Percentiles rank a stretch among this genome's conserved stretches.
Conservation (phyloP, 2,888 invertebrate species). For the Drosophila sordidula region DNA sequence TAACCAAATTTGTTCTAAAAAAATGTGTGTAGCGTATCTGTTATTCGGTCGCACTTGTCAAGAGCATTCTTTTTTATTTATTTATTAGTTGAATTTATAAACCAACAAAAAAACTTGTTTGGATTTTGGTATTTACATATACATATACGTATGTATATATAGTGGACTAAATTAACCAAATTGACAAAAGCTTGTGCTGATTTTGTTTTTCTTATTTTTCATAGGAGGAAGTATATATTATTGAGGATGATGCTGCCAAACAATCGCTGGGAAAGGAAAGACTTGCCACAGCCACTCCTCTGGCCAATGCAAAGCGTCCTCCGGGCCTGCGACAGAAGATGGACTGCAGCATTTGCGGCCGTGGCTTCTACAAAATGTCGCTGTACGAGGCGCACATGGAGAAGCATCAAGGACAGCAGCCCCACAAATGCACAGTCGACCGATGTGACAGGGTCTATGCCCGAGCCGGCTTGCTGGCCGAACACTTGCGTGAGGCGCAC, state of each 20-base stretch:
- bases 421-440: slow-evolving; percentile 50
- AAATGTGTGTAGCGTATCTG: background rate
- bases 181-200: background rate
- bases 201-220: background rate
- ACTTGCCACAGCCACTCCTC: background rate
- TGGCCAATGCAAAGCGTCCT: background rate
- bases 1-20: background rate
- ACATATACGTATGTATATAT: background rate
- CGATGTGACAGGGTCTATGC: slow-evolving; percentile 55
- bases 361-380: slow-evolving; percentile 62
- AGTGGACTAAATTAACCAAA: background rate
- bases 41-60: background rate
- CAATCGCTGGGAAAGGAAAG: slow-evolving; percentile 43
- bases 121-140: background rate
- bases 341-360: slow-evolving; percentile 51
- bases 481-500: slow-evolving; percentile 50
- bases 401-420: slow-evolving; percentile 55
- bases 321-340: slow-evolving; percentile 41
- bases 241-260: slow-evolving; percentile 53
- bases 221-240: slow-evolving; percentile 68
- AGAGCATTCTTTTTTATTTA: slow-evolving; percentile 1
- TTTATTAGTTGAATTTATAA: slow-evolving; percentile 7
- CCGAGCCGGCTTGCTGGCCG: slow-evolving; percentile 40
- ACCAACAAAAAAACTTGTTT: slow-evolving; percentile 5
- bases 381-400: slow-evolving; percentile 65